Evolutionary conservation across 1,140 invertebrate genomes (phyloP), one percentile per base, ranked within the genome.

Genomic region (Glossosoma conforme): DNA sequence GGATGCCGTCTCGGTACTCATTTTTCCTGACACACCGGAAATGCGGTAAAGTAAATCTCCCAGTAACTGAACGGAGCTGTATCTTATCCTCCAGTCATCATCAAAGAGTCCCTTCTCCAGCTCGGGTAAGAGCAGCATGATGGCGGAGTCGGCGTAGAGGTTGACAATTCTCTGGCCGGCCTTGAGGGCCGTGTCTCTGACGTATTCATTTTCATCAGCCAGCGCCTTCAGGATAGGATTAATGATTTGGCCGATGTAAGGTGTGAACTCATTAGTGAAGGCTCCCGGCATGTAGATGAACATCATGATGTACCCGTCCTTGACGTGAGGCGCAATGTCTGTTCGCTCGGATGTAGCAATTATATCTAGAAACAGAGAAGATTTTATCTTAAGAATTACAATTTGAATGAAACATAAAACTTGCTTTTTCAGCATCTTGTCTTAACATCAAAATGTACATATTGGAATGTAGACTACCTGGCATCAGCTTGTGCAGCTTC

Each of bases 301-400:
- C 90, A 99, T 94, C 92, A 99, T 97, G 37, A 99, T 97, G 72
- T 99, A 99, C 19, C 97, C 97, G 76, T 99, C 97, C 62, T 97
- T 93, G 0, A 99, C 95, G 69, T 98, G 93, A 1, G 97, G 91
- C 10, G 93, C 91, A 58, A 98, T 93, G 68, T 98, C 95, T 1
- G 85, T 84, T 49, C 91, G 76, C 70, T 97, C 93, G 0, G 96
- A 93, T 0, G 95, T 98, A 20, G 85, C 79, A 56, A 99, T 98
- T 53, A 99, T 97, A 67, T 98, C 94, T 76, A 61, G 22, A 41
- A 60, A 52, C n/a, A n/a, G n/a, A 42, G 20, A 19, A 14, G 18
- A n/a, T 22, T 9, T 42, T 42, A 21, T 25, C 20, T 42, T 42
- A 42, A 42, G 20, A 22, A 22, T n/a, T 42, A n/a, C n/a, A 42